Conservation (phyloP, 1,140 invertebrate genomes). For the Physella acuta region DNA sequence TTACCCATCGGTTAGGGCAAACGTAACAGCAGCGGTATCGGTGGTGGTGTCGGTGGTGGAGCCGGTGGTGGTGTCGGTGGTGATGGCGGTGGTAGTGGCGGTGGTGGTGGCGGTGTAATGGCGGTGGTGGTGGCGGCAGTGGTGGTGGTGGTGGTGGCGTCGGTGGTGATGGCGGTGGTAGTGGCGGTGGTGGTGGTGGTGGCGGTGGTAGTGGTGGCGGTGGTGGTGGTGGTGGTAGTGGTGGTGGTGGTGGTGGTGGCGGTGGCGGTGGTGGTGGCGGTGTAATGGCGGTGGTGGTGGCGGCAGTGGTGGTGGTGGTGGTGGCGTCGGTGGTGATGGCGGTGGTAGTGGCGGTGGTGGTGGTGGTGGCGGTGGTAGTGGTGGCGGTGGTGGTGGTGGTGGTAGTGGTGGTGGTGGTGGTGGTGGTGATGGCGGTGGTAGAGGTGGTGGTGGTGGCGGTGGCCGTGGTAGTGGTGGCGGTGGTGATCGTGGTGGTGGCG, state of each 20-base stretch:
- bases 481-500: no score
- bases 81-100: constrained; percentile 1
- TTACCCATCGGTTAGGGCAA: background rate
- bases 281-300: constrained; percentile 1
- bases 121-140: background rate
- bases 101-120: background rate
- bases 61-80: background rate
- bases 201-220: background rate
- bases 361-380: background rate
- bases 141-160: background rate
- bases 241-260: constrained; percentile 3
- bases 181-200: background rate
- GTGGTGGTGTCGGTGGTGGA: background rate
- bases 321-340: background rate
- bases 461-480: background rate
- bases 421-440: background rate
- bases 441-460: no score
- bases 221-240: background rate
- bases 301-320: background rate
- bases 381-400: background rate
- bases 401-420: constrained; percentile 3
- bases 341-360: background rate
- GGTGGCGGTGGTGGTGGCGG: background rate
- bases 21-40: background rate
- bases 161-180: background rate